These are phyloP conservation scores for Dolichomitus sp. DNA, from an alignment of 2,888 invertebrate species.

Conservation along the genomic window DNA sequence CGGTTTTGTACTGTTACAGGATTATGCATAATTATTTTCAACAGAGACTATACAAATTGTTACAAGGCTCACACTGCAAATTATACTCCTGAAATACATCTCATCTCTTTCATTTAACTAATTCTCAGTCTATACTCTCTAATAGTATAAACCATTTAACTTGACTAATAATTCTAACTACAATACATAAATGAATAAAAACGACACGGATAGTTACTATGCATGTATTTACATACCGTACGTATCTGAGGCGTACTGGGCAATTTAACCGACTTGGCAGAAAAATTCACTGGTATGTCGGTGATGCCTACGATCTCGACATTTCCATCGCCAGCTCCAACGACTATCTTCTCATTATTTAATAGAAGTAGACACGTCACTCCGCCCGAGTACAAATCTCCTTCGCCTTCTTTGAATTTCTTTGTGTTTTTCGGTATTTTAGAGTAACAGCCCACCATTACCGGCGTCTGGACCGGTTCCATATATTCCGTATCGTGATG, in stretches of 20 bases:
- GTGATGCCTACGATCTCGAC: slow-evolving; percentile 90
- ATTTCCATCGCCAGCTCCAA: slow-evolving; percentile 95
- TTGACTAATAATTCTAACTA: too few relatives aligned
- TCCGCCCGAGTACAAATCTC: slow-evolving; percentile 89
- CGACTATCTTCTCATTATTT: slow-evolving; percentile 89
- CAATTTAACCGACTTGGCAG: slow-evolving; percentile 80
- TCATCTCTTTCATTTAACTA: too few relatives aligned
- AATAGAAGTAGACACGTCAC: slow-evolving; percentile 90
- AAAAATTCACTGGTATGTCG: slow-evolving; percentile 55
- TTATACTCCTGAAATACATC: too few relatives aligned
- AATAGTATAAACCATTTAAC: too few relatives aligned
- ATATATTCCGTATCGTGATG: slow-evolving; percentile 88
- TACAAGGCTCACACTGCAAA: too few relatives aligned
- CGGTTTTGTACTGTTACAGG: slow-evolving; percentile 86
- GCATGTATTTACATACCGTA: slow-evolving; percentile 85
- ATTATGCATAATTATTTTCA: too few relatives aligned
- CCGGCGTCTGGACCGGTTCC: slow-evolving; percentile 87
- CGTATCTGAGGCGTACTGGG: slow-evolving; percentile 86
- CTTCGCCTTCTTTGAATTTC: slow-evolving; percentile 87
- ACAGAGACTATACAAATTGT: too few relatives aligned
- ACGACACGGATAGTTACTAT: too few relatives aligned
- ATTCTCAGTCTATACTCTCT: too few relatives aligned
- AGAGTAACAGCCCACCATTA: slow-evolving; percentile 90
- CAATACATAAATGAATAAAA: too few relatives aligned
- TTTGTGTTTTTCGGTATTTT: slow-evolving; percentile 88